Evolutionary conservation across 2,888 invertebrate genomes (phyloP), one percentile per base, ranked within the genome.

Genomic region (Plutella xylostella): DNA sequence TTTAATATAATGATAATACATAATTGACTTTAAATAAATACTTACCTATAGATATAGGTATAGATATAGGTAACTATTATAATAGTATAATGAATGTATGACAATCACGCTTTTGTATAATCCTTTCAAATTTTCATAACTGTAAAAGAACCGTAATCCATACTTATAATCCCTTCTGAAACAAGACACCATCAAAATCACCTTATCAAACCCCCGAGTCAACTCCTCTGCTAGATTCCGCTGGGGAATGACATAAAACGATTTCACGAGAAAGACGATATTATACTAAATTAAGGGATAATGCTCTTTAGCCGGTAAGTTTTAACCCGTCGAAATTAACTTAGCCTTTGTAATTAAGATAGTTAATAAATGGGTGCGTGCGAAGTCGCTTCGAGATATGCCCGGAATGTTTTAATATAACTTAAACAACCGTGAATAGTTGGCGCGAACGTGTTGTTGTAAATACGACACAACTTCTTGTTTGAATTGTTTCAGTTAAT

Each of bases 311-410:
- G 72, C 65, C 68, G 73, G 61, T 77, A 78, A 80, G 78, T 78
- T 79, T 76, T 73, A 44, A 66, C 71, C 66, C 65, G 55, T 58
- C 68, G 63, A 77, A 78, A 80, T 79, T 78, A 79, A 78, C 75
- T 79, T 71, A 68, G 75, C 68, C 77, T 72, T 69, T 70, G 79
- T 76, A 77, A 80, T 80, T 78, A 79, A 78, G 76, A 76, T 77
- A 75, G 73, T 77, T 80, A 75, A 78, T 82, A 78, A 78, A 79
- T 77, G 76, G 73, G 69, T 72, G 70, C 70, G 77, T 77, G 65
- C 68, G 69, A 68, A 78, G 73, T 72, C 71, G 74, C 75, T 77
- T 70, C 70, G 72, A 73, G 74, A 79, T 76, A 78, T 74, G 72
- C 69, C 61, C 65, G 68, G 76, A 78, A 79, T 79, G 72, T 75